Conservation (phyloP, 2,797 vertebrate genomes). For the Gambusia yucatana region DNA sequence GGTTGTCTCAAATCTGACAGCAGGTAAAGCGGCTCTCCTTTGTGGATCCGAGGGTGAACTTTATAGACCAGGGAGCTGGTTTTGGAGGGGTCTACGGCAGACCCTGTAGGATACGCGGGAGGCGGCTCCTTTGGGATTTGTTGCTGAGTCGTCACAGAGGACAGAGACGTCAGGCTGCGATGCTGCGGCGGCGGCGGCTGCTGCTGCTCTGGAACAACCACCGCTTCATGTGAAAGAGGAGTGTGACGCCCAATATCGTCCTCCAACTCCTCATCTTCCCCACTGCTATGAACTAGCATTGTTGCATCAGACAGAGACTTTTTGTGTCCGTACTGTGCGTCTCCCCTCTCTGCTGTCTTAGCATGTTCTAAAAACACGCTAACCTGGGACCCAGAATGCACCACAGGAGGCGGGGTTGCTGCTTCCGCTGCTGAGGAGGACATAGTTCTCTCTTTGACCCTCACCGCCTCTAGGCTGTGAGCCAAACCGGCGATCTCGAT, state of each 20-base stretch:
- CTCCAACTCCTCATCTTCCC: slow-evolving; percentile 91
- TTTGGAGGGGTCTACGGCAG: slow-evolving; percentile 75
- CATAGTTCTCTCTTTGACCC: slow-evolving; percentile 89
- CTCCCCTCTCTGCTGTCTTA: slow-evolving; percentile 80
- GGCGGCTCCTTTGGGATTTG: slow-evolving; percentile 81
- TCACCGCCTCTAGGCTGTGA: slow-evolving; percentile 89
- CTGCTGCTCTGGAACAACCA: slow-evolving; percentile 33
- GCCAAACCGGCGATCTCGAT: slow-evolving; percentile 92
- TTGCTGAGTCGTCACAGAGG: slow-evolving; percentile 68
- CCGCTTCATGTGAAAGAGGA: slow-evolving; percentile 78
- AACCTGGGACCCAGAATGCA: slow-evolving; percentile 82
- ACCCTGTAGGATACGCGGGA: slow-evolving; percentile 82
- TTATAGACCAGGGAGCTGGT: slow-evolving; percentile 84
- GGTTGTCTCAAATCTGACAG: slow-evolving; percentile 78
- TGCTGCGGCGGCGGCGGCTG: slow-evolving; percentile 45
- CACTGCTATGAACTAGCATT: slow-evolving; percentile 97
- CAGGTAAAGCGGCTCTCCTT: slow-evolving; percentile 77
- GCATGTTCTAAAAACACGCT: slow-evolving; percentile 83
- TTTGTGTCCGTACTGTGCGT: slow-evolving; percentile 87
- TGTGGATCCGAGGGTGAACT: slow-evolving; percentile 82
- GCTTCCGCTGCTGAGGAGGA: slow-evolving; percentile 87
- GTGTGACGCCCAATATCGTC: slow-evolving; percentile 82
- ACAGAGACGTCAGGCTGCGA: slow-evolving; percentile 58
- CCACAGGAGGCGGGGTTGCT: slow-evolving; percentile 65
- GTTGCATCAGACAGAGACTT: slow-evolving; percentile 97